A percentile compares a stretch with the other conserved stretches of the same genome.
phyloP scores from a whole-genome alignment of 2,888 invertebrate genomes.

The Camptogramma bilineatum region DNA sequence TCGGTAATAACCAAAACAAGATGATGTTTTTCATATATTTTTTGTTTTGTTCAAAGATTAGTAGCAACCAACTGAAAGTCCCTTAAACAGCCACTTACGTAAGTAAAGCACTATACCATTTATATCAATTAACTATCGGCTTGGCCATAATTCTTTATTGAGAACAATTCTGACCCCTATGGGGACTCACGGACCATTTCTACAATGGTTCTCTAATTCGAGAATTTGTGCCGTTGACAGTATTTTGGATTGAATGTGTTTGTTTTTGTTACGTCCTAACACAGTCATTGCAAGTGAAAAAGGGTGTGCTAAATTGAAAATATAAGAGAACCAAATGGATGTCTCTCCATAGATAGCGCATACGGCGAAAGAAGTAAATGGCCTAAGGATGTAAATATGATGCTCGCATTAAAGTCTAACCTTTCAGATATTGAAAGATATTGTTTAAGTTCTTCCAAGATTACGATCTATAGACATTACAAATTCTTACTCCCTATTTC shows the following conservation, averaged over 20 bases:
- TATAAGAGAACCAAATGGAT: too few species aligned
- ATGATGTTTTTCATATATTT: neutral
- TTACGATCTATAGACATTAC: too few species aligned
- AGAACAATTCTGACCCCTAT: slow-evolving; percentile 63
- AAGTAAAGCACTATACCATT: slow-evolving; percentile 52
- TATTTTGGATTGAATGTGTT: slow-evolving; percentile 2
- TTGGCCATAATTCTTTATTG: slow-evolving; percentile 72
- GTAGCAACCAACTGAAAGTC: neutral
- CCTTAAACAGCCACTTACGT: slow-evolving; percentile 27
- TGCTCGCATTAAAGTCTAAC: too few species aligned
- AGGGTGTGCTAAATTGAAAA: too few species aligned
- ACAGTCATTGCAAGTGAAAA: too few species aligned
- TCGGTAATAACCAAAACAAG: too few species aligned
- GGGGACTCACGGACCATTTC: slow-evolving; percentile 39
- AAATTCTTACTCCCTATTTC: too few species aligned
- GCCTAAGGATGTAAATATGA: too few species aligned
- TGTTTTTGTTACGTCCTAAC: neutral
- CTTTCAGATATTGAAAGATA: too few species aligned
- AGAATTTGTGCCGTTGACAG: slow-evolving; percentile 28
- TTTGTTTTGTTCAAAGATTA: neutral
- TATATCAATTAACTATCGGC: slow-evolving; percentile 69
- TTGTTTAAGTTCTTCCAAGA: too few species aligned
- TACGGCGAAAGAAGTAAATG: too few species aligned
- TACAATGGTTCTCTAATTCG: slow-evolving; percentile 42
- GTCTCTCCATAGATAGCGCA: too few species aligned